phyloP scores from a whole-genome alignment of 1,140 invertebrate species.

The Physella acuta region DNA sequence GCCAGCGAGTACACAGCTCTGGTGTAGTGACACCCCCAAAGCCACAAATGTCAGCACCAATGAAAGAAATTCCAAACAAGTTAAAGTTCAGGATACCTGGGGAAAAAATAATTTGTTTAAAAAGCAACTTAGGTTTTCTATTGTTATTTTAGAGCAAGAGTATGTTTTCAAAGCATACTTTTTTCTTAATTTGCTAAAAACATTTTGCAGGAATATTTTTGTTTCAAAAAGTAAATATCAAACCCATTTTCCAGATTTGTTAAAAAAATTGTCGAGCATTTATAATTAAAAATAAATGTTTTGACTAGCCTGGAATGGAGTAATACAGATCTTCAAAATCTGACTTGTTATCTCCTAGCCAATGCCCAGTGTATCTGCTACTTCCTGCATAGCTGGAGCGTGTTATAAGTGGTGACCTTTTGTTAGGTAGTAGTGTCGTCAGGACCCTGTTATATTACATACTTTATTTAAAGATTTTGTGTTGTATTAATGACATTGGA shows the following conservation, averaged over 20 bases:
- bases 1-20: slow-evolving; percentile 65
- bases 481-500: no score
- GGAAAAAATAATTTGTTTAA: slow-evolving; percentile 23
- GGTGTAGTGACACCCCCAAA: slow-evolving; percentile 77
- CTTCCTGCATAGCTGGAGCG: slow-evolving; percentile 79
- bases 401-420: slow-evolving; percentile 78
- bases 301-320: slow-evolving; percentile 54
- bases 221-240: no score
- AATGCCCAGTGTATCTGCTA: slow-evolving; percentile 83
- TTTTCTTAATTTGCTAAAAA: no score
- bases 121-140: no score
- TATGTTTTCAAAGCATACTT: no score
- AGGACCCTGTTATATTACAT: slow-evolving; percentile 48
- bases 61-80: slow-evolving; percentile 70
- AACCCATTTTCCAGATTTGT: no score
- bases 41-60: slow-evolving; percentile 89
- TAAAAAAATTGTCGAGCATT: no score
- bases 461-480: no score
- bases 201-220: no score
- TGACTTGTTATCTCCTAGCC: slow-evolving; percentile 72
- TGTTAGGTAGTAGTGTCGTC: slow-evolving; percentile 23
- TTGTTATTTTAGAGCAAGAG: no score
- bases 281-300: no score
- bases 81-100: slow-evolving; percentile 54
- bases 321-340: slow-evolving; percentile 53